These are phyloP conservation scores for Romanogobio albipinnatus DNA, from an alignment of 2,113 vertebrate species.

Conservation along the genomic window DNA sequence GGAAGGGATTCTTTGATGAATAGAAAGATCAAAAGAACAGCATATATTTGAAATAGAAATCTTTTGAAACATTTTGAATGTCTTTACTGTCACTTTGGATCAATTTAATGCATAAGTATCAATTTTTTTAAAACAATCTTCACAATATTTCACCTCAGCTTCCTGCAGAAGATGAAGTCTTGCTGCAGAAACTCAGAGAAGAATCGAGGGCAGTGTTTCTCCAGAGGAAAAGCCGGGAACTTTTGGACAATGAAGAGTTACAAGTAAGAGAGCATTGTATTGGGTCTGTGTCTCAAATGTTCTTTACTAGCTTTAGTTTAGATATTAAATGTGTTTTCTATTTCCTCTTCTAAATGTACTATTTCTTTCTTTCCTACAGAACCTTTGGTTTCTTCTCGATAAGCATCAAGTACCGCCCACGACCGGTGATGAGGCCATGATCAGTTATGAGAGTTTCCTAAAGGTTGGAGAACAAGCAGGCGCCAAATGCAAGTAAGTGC, in stretches of 20 bases:
- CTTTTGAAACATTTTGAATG: neutral
- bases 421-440: slow-evolving; percentile 95
- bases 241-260: slow-evolving; percentile 96
- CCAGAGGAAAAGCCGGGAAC: slow-evolving; percentile 95
- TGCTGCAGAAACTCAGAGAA: slow-evolving; percentile 95
- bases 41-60: neutral
- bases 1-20: neutral
- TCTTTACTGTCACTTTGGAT: neutral
- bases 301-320: neutral
- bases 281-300: neutral
- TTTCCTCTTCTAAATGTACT: neutral
- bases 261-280: slow-evolving; percentile 77
- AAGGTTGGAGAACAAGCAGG: slow-evolving; percentile 93
- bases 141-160: slow-evolving; percentile 74
- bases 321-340: neutral
- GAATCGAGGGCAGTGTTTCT: slow-evolving; percentile 97
- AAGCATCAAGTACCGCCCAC: slow-evolving; percentile 95
- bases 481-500: slow-evolving; percentile 90
- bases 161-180: slow-evolving; percentile 94
- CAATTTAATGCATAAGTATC: neutral
- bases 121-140: neutral
- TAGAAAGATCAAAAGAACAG: neutral
- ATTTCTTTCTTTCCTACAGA: slow-evolving; percentile 72
- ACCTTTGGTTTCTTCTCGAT: slow-evolving; percentile 95
- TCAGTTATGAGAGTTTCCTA: slow-evolving; percentile 93